Percentiles rank a stretch among this genome's conserved stretches.
Conservation (phyloP, 2,888 invertebrate species). For the Aphrophora alni region DNA sequence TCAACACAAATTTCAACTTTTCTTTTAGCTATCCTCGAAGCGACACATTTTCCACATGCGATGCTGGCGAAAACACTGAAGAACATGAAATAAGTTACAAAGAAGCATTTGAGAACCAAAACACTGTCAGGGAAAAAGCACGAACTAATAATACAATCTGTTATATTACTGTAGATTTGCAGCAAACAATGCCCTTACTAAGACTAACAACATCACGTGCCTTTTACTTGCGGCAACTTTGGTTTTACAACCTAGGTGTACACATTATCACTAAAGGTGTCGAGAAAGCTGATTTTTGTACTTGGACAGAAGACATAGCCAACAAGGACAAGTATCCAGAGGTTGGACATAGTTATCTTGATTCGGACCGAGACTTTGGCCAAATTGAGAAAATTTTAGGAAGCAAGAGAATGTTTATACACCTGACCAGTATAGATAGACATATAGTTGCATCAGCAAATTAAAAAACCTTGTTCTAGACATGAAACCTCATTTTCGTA, state of each 20-base stretch:
- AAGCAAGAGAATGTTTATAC: no score
- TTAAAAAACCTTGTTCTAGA: no score
- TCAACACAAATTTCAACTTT: constrained; percentile 14
- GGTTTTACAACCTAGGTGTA: constrained; percentile 43
- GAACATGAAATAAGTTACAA: constrained; percentile 37
- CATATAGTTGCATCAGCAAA: no score
- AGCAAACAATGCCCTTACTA: constrained; percentile 37
- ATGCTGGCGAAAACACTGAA: constrained; percentile 40
- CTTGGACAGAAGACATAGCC: constrained; percentile 47
- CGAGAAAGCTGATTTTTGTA: constrained; percentile 43
- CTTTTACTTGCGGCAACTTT: no score
- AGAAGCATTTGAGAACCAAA: constrained; percentile 33
- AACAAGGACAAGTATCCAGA: no score
- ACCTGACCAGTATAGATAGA: no score
- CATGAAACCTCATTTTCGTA: no score
- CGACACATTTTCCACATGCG: constrained; percentile 47
- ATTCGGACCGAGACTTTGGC: no score
- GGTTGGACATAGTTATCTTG: no score
- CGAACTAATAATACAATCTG: background rate
- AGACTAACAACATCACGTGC: constrained; percentile 44
- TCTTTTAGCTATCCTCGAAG: constrained; percentile 45
- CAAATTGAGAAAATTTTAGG: no score
- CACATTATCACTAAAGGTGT: constrained; percentile 37
- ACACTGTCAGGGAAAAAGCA: constrained; percentile 30
- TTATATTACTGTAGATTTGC: no score